phyloP scores from a whole-genome alignment of 2,113 vertebrate species.

The Otis tarda region DNA sequence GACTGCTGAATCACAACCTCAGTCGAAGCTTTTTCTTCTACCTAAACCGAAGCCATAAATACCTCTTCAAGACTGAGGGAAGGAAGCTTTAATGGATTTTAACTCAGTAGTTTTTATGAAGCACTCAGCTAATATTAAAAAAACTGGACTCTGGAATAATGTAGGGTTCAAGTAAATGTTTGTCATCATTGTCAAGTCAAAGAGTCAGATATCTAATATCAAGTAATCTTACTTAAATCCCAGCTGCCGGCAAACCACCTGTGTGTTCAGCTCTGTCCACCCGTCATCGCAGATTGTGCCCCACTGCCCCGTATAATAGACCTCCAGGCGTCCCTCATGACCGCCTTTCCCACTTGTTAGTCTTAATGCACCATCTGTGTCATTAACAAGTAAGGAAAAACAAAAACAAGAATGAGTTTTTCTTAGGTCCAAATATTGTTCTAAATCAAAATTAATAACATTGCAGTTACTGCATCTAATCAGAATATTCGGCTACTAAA shows the following conservation, averaged over 20 bases:
- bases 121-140: background rate
- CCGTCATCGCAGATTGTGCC: constrained; percentile 92
- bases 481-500: background rate
- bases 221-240: constrained; percentile 87
- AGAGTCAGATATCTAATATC: background rate
- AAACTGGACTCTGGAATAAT: background rate
- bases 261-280: constrained; percentile 89
- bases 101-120: background rate
- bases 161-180: background rate
- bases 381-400: constrained; percentile 4
- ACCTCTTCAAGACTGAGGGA: background rate
- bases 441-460: background rate
- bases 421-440: background rate
- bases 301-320: constrained; percentile 88
- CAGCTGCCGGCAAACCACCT: constrained; percentile 89
- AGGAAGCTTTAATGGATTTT: background rate
- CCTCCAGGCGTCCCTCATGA: constrained; percentile 87
- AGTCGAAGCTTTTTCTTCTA: background rate
- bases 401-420: background rate
- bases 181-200: background rate
- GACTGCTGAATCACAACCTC: background rate
- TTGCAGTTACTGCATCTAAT: background rate
- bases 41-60: background rate
- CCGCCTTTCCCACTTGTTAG: constrained; percentile 80
- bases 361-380: constrained; percentile 85